Evolutionary conservation across 1,140 invertebrate species (phyloP).

Genomic region (Paralvinella palmiformis): DNA sequence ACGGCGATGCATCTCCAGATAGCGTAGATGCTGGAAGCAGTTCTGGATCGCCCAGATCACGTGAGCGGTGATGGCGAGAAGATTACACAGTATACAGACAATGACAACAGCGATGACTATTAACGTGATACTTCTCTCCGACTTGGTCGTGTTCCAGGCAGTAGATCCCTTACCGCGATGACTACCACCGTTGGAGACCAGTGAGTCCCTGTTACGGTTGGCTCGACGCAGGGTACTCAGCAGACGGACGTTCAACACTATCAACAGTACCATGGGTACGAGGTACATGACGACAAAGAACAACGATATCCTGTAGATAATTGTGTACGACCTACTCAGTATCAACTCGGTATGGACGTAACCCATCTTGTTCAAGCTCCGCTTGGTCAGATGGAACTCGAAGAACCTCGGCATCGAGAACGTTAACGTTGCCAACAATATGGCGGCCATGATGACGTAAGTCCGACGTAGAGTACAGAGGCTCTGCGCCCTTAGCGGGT

Average conservation of each 20-base stretch:
- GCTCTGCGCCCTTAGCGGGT: conserved; percentile 13
- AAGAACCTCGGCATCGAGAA: conserved; percentile 20
- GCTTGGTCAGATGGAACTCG: conserved; percentile 13
- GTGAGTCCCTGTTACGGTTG: conserved; percentile 2
- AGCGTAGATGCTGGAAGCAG: not conserved
- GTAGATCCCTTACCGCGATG: not conserved
- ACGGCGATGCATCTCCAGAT: conserved; percentile 3
- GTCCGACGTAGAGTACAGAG: conserved; percentile 12
- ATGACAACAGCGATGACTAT: not conserved
- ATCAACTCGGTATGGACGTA: no score
- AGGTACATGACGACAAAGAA: conserved; percentile 19
- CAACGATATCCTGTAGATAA: conserved; percentile 13
- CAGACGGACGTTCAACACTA: conserved; percentile 16
- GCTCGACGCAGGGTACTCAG: conserved; percentile 8
- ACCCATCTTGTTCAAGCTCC: no score
- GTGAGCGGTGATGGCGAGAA: conserved; percentile 5
- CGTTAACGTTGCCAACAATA: not conserved
- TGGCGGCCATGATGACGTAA: conserved; percentile 12
- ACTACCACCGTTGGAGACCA: not conserved
- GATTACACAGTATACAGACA: not conserved
- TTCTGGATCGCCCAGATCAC: not conserved
- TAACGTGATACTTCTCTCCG: not conserved
- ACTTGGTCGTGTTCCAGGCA: not conserved
- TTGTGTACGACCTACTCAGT: no score
- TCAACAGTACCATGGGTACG: conserved; percentile 16